Base-by-base conservation (phyloP, 2,888 invertebrate species). In the Clivina fossor region DNA sequence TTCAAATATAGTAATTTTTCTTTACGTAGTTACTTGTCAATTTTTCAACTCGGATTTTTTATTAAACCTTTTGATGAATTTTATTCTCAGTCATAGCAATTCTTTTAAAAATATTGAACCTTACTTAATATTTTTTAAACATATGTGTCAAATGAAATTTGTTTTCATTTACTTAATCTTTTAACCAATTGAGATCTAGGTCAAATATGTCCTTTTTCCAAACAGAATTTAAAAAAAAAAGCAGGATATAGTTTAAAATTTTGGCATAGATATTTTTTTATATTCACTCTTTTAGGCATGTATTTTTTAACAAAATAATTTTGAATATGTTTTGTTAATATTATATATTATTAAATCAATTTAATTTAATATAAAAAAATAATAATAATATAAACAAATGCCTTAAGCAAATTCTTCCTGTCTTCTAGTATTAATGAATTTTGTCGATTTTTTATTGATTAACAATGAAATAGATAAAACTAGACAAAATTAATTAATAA, bases 351-450 rank as follows among this genome's bases (percentile, higher is more conserved):
- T 8, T 1, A 44, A 28, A 28, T 28, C 13, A 15, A 2, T 16
- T 46, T 2, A 11, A 30, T 30, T 13, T 30, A 11, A 30, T 30
- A 11, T 11, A 9, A 11, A 3, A 30, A 30, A 30, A 28, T 32
- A 47, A 32, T 19, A 13, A 20, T 19, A 33, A 47, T 11, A 47
- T 32, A 7, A 48, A 47, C 19, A 47, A 15, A 48, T 48, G 48
- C 48, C 48, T 48, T 48, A 48, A 24, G 48, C 37, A 48, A n/a
- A 15, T 22, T 37, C 37, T 48, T 37, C 48, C 37, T 33, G 11
- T 22, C 11, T 32, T 19, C 18, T 47, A 30, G 30, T 30, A 11
- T 30, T 30, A 11, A 30, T 13, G 13, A 30, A 30, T 30, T 30
- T 30, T 30, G 13, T 30, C 30, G 2, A 30, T 3, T 30, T 30